These are phyloP conservation scores for Magallana nippona DNA, from an alignment of 2,888 invertebrate genomes.

Conservation along the genomic window DNA sequence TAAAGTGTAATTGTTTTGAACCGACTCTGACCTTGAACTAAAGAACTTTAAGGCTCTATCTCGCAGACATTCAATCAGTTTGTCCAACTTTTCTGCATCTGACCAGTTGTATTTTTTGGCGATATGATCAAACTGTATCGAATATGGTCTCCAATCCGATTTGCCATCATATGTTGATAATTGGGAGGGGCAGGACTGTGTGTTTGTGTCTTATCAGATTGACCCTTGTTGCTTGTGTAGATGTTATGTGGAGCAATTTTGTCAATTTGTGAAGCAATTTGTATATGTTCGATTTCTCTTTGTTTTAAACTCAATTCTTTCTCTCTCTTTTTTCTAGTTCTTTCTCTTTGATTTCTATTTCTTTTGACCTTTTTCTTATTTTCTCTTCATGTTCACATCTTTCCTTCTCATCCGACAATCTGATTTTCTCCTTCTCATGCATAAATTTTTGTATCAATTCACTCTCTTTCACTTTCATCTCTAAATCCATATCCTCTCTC, in stretches of 20 bases:
- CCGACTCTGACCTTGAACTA: neutral
- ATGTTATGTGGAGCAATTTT: neutral
- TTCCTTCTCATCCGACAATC: neutral
- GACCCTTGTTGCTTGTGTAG: neutral
- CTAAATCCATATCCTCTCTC: no score
- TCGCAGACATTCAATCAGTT: slow-evolving; percentile 32
- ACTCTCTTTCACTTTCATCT: no score
- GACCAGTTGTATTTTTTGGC: slow-evolving; percentile 14
- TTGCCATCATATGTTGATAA: slow-evolving; percentile 35
- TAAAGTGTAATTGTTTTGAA: neutral
- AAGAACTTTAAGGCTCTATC: slow-evolving; percentile 40
- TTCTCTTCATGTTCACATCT: neutral
- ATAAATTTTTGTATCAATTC: no score
- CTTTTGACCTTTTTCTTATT: neutral
- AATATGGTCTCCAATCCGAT: slow-evolving; percentile 32
- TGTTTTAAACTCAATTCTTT: neutral
- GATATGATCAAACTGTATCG: neutral
- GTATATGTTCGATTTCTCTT: neutral
- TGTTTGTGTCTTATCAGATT: neutral
- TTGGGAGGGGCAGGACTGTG: slow-evolving; percentile 15
- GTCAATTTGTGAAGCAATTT: neutral
- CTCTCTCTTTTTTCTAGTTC: neutral
- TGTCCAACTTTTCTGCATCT: slow-evolving; percentile 27
- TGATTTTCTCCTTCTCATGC: neutral
- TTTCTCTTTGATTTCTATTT: neutral